A percentile compares a stretch with the other conserved stretches of the same genome.
These are phyloP conservation scores for Brachionus calyciflorus DNA, from an alignment of 1,140 invertebrate species.

Conservation along the genomic window DNA sequence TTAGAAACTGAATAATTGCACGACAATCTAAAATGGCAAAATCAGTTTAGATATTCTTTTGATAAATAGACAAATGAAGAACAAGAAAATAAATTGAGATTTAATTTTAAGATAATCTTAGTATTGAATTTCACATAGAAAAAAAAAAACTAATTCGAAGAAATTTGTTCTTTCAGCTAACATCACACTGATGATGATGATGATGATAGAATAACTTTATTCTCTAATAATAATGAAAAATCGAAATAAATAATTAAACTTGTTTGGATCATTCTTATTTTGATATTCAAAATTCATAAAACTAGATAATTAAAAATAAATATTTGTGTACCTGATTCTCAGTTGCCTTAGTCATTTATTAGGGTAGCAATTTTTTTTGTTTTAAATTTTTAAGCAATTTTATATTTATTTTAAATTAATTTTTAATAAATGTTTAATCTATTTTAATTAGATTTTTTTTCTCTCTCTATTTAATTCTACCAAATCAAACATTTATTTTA, in stretches of 20 bases:
- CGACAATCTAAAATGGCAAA: neutral
- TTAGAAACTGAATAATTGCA: neutral
- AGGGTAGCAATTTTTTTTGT: too few relatives aligned
- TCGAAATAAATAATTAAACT: conserved; percentile 20
- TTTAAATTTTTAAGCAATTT: too few relatives aligned
- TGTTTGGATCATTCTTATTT: neutral
- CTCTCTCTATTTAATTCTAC: neutral
- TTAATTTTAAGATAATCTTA: conserved; percentile 30
- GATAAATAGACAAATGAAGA: too few relatives aligned
- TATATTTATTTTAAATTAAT: conserved; percentile 32
- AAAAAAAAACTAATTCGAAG: neutral
- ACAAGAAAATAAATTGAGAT: too few relatives aligned
- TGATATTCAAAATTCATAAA: too few relatives aligned
- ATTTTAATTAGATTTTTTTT: conserved; percentile 31
- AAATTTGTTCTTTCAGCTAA: conserved; percentile 8
- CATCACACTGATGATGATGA: neutral
- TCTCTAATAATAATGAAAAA: too few relatives aligned
- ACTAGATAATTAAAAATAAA: conserved; percentile 39
- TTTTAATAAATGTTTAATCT: conserved; percentile 30
- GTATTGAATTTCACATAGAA: conserved; percentile 17
- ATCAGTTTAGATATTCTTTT: conserved; percentile 4
- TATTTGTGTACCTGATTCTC: neutral
- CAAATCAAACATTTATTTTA: too few relatives aligned
- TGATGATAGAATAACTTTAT: too few relatives aligned
- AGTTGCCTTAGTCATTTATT: too few relatives aligned